Evolutionary conservation across 2,888 invertebrate genomes (phyloP).

Genomic region (Platycnemis pennipes): DNA sequence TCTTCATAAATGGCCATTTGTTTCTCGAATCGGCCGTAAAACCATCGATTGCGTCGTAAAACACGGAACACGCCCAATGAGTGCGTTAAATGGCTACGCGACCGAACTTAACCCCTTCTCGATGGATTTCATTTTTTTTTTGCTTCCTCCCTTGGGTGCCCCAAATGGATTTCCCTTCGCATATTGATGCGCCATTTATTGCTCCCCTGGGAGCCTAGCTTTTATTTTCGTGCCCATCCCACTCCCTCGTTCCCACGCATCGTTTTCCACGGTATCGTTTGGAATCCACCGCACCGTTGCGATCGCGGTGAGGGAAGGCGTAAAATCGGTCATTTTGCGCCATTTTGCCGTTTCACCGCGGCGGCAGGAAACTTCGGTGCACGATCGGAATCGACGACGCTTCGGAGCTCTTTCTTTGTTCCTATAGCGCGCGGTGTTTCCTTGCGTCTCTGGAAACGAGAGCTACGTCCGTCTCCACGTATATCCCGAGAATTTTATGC

Average conservation of each 20-base stretch:
- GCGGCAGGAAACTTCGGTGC: neutral
- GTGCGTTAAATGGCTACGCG: neutral
- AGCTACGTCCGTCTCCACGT: no score
- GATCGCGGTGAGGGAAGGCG: neutral
- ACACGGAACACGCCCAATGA: neutral
- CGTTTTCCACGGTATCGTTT: neutral
- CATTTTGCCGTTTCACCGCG: neutral
- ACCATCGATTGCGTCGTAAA: neutral
- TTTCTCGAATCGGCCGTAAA: constrained; percentile 2
- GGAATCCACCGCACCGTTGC: neutral
- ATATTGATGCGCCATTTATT: constrained; percentile 3
- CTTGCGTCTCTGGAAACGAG: no score
- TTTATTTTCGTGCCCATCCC: neutral
- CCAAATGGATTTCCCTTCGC: neutral
- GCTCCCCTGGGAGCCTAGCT: neutral
- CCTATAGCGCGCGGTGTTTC: no score
- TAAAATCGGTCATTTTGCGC: neutral
- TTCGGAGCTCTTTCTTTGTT: no score
- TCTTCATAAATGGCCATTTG: neutral
- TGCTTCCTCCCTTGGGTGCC: neutral
- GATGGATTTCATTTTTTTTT: neutral
- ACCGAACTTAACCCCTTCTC: neutral
- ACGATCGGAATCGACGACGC: no score
- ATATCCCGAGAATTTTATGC: no score
- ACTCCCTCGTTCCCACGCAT: neutral